phyloP scores from a whole-genome alignment of 2,113 vertebrate genomes.

The Lynx canadensis region DNA sequence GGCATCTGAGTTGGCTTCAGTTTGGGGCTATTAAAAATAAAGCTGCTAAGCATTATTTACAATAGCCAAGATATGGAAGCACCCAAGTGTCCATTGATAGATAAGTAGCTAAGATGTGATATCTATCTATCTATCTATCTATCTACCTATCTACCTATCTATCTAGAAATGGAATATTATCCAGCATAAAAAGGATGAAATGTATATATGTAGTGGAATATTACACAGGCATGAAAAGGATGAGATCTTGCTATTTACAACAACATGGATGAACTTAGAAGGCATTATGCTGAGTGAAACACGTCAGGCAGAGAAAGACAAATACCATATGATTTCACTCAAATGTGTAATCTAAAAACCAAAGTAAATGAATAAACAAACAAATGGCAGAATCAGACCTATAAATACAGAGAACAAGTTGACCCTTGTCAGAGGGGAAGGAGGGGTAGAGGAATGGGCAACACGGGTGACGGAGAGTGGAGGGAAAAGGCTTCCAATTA shows the following conservation, averaged over 20 bases:
- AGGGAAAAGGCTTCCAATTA: background rate
- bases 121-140: no score
- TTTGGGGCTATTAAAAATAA: background rate
- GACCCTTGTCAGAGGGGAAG: background rate
- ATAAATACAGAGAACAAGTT: background rate
- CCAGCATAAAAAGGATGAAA: no score
- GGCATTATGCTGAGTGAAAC: background rate
- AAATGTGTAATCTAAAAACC: background rate
- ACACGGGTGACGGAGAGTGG: background rate
- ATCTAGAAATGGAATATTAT: no score
- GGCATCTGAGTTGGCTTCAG: background rate
- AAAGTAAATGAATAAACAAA: background rate
- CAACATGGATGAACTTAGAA: background rate
- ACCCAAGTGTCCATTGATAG: background rate
- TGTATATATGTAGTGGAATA: background rate
- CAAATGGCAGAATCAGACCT: background rate
- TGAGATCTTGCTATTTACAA: background rate
- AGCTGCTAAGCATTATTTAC: background rate
- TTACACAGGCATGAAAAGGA: background rate
- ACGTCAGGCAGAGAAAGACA: background rate
- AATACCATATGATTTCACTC: background rate
- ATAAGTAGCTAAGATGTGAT: background rate
- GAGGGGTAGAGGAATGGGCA: background rate
- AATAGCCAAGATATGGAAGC: background rate
- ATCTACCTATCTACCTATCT: no score